phyloP scores from a whole-genome alignment of 2,113 vertebrate species.

The Gasterosteus nipponicus region DNA sequence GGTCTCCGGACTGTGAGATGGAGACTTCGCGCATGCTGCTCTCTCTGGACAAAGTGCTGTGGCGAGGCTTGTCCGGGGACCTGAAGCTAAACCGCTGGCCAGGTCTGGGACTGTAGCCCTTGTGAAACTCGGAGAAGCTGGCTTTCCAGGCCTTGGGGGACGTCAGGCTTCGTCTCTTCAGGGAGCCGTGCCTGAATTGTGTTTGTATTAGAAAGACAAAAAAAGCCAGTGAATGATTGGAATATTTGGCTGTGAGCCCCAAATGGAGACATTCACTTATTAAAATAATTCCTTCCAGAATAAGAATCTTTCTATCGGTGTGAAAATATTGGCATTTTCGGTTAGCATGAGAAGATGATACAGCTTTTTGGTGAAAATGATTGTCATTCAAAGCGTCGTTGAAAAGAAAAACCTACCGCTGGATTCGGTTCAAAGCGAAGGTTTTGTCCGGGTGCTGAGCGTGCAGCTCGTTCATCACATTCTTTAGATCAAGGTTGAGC shows the following conservation, averaged over 20 bases:
- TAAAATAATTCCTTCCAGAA: neutral
- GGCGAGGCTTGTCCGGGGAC: slow-evolving; percentile 68
- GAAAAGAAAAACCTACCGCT: slow-evolving; percentile 76
- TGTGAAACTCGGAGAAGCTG: slow-evolving; percentile 80
- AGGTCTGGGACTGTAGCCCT: slow-evolving; percentile 65
- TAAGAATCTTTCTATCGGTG: neutral
- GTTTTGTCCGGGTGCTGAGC: slow-evolving; percentile 90
- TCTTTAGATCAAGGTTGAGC: slow-evolving; percentile 89
- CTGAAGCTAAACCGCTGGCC: slow-evolving; percentile 64
- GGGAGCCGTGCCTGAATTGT: slow-evolving; percentile 71
- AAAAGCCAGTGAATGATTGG: neutral
- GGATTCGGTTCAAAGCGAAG: slow-evolving; percentile 87
- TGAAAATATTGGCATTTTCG: neutral
- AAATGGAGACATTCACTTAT: neutral
- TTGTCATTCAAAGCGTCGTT: neutral
- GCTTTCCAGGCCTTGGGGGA: slow-evolving; percentile 78
- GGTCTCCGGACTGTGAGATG: slow-evolving; percentile 16
- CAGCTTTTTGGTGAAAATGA: neutral
- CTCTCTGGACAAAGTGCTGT: slow-evolving; percentile 63
- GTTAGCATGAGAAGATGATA: neutral
- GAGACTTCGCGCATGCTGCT: slow-evolving; percentile 43
- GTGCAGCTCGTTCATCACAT: slow-evolving; percentile 90
- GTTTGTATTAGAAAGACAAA: neutral
- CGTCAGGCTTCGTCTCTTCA: slow-evolving; percentile 75
- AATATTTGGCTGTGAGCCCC: neutral